Conservation (phyloP, 64 coral and sea anemone genomes). For the Stichodactyla helianthus region DNA sequence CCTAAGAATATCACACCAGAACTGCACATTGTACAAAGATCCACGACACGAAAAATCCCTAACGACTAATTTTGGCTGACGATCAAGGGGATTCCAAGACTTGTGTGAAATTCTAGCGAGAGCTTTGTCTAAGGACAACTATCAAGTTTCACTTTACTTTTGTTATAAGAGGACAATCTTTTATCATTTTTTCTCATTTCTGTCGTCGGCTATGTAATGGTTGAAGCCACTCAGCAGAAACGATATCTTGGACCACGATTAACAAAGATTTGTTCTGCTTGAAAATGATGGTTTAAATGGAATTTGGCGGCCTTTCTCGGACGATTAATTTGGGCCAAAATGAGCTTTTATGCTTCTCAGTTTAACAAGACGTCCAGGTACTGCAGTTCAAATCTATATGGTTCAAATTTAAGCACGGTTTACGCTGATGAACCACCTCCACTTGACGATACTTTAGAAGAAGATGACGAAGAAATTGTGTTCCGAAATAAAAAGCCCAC, state of each 20-base stretch:
- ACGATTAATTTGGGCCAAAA: not conserved
- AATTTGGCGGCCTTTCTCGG: not conserved
- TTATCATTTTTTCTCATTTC: not conserved
- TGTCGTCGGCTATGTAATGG: not conserved
- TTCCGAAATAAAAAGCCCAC: slow-evolving; percentile 23
- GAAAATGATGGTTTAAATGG: not conserved
- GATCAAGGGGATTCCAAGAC: slow-evolving; percentile 2
- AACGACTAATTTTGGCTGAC: not conserved
- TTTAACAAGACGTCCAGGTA: not conserved
- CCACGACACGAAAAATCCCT: not conserved
- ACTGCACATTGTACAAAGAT: not conserved
- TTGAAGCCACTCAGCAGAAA: not conserved
- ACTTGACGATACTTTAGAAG: slow-evolving; percentile 47
- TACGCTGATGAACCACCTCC: slow-evolving; percentile 69
- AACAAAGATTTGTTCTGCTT: not conserved
- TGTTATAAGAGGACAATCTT: not conserved
- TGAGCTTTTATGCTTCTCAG: slow-evolving; percentile 28
- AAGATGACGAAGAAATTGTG: slow-evolving; percentile 70
- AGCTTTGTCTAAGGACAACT: not conserved
- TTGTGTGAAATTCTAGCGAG: not conserved
- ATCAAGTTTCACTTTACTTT: not conserved
- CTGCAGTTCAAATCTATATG: slow-evolving; percentile 56
- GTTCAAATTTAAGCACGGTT: slow-evolving; percentile 66
- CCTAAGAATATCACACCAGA: not conserved
- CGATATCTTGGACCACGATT: not conserved